Conservation (phyloP, 2,797 vertebrate genomes). For the Simalia tracyae region DNA sequence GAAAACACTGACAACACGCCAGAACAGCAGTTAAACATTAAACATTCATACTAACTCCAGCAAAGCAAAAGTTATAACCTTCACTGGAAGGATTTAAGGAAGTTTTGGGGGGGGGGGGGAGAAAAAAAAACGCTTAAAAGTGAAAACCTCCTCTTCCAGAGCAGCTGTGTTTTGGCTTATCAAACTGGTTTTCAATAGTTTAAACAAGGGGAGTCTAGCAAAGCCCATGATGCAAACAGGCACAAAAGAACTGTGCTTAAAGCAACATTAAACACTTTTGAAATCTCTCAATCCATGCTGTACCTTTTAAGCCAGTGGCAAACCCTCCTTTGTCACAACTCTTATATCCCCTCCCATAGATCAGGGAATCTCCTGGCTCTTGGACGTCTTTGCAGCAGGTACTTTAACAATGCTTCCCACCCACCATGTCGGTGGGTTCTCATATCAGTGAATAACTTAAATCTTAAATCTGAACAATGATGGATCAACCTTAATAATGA, state of each 20-base stretch:
- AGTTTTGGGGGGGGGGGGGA: not conserved
- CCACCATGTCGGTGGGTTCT: not conserved
- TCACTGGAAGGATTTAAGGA: conserved; percentile 2
- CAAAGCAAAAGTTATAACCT: conserved; percentile 24
- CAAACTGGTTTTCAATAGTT: not conserved
- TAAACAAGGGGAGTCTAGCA: not conserved
- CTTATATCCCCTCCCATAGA: not conserved
- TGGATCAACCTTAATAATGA: not conserved
- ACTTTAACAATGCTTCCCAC: not conserved
- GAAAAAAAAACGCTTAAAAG: not conserved
- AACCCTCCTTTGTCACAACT: not conserved
- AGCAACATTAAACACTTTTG: not conserved
- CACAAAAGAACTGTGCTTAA: not conserved
- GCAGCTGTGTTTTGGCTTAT: conserved; percentile 2
- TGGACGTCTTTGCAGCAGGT: not conserved
- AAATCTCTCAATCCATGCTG: not conserved
- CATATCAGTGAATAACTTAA: not conserved
- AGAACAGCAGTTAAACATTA: conserved; percentile 42
- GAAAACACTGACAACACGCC: conserved; percentile 9
- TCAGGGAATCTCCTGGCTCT: not conserved
- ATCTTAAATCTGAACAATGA: not conserved
- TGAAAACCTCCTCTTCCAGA: not conserved
- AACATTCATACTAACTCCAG: conserved; percentile 24
- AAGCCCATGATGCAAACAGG: not conserved
- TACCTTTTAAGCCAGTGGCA: not conserved